phyloP scores from a whole-genome alignment of 2,797 vertebrate genomes.

The Pseudochirops corinnae region DNA sequence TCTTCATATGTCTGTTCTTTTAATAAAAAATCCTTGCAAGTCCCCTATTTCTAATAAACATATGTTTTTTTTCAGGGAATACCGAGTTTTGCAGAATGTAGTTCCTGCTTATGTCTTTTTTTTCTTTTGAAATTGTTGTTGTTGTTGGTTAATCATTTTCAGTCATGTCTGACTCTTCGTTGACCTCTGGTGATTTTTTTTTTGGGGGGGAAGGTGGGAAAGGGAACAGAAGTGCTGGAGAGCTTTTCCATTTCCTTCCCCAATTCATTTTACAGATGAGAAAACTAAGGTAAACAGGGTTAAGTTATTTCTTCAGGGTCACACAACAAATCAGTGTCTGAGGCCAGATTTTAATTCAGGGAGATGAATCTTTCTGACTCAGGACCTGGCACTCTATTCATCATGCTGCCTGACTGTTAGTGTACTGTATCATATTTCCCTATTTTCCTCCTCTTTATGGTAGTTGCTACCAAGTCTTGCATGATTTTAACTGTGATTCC shows the following conservation, averaged over 20 bases:
- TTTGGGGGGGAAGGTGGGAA: no score
- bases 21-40: not conserved
- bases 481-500: not conserved
- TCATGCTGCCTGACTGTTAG: not conserved
- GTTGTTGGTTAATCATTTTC: not conserved
- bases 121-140: not conserved
- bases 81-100: not conserved
- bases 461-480: not conserved
- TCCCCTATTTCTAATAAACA: not conserved
- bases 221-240: not conserved
- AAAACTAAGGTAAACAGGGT: not conserved
- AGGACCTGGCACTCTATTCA: not conserved
- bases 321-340: not conserved
- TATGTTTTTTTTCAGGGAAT: not conserved
- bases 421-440: not conserved
- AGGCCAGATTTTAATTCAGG: not conserved
- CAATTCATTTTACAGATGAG: not conserved
- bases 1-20: not conserved
- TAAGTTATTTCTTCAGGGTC: not conserved
- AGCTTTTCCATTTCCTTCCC: not conserved
- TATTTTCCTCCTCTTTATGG: not conserved
- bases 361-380: not conserved
- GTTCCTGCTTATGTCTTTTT: not conserved
- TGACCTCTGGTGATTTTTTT: not conserved
- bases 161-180: not conserved